Conservation (phyloP, 2,113 vertebrate species). For the Trinectes maculatus region DNA sequence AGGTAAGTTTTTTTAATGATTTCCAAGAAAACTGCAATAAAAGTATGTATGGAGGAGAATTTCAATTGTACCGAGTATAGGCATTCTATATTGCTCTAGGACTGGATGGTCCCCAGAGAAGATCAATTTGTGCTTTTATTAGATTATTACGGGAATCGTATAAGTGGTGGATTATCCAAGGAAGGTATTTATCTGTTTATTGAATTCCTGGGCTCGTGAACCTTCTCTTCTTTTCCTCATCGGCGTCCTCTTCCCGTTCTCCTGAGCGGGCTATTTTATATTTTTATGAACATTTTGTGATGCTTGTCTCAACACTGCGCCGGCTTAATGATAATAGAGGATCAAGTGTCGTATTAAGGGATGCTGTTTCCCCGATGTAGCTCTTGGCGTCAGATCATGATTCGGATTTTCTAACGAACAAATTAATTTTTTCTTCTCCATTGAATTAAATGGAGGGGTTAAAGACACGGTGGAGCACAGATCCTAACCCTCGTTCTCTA, state of each 20-base stretch:
- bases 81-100: slow-evolving; percentile 19
- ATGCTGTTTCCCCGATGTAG: slow-evolving; percentile 7
- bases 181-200: slow-evolving; percentile 70
- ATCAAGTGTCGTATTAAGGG: neutral
- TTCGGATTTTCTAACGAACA: slow-evolving; percentile 31
- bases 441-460: slow-evolving; percentile 50
- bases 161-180: slow-evolving; percentile 53
- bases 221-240: slow-evolving; percentile 17
- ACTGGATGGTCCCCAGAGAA: slow-evolving; percentile 37
- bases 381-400: slow-evolving; percentile 19
- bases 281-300: neutral
- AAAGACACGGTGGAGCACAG: slow-evolving; percentile 46
- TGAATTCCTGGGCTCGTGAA: slow-evolving; percentile 43
- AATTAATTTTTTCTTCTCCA: slow-evolving; percentile 44
- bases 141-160: slow-evolving; percentile 69
- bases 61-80: slow-evolving; percentile 12
- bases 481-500: slow-evolving; percentile 49
- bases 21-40: slow-evolving; percentile 21
- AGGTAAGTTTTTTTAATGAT: slow-evolving; percentile 29
- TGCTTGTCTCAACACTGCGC: neutral
- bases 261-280: neutral
- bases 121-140: slow-evolving; percentile 70
- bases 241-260: slow-evolving; percentile 7
- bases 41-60: slow-evolving; percentile 5
- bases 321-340: neutral